phyloP scores from a whole-genome alignment of 2,797 vertebrate species.

The Parotocinclus haroldoi region DNA sequence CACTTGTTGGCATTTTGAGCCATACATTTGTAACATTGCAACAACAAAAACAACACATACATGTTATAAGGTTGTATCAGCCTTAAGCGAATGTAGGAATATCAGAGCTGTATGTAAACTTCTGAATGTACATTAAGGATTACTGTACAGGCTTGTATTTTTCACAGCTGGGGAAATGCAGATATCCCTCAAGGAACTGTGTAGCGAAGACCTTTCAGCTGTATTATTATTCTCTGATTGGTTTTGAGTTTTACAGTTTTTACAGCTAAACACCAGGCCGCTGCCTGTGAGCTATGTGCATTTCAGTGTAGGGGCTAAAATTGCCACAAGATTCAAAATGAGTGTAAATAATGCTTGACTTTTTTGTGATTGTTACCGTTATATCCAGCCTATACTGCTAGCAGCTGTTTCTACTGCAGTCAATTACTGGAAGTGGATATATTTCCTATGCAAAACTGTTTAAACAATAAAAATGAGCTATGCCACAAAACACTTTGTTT shows the following conservation, averaged over 20 bases:
- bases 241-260: conserved; percentile 33
- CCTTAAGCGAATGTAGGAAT: conserved; percentile 73
- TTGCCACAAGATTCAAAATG: conserved; percentile 99
- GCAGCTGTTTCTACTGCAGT: conserved; percentile 99
- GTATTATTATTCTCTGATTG: conserved; percentile 25
- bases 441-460: conserved; percentile 99
- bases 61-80: conserved; percentile 59
- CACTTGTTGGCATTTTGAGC: conserved; percentile 69
- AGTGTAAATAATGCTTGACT: conserved; percentile 99
- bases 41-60: conserved; percentile 72
- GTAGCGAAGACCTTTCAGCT: conserved; percentile 67
- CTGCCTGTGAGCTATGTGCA: conserved; percentile 85
- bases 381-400: conserved; percentile 99
- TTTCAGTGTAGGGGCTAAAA: conserved; percentile 89
- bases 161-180: conserved; percentile 76
- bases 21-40: conserved; percentile 60
- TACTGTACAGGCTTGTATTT: conserved; percentile 75
- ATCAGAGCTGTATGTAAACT: conserved; percentile 82
- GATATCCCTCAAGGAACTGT: conserved; percentile 79
- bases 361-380: conserved; percentile 99
- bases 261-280: conserved; percentile 64
- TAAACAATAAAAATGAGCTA: conserved; percentile 99
- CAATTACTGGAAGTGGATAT: conserved; percentile 99
- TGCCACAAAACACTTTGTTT: conserved; percentile 85
- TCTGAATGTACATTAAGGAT: conserved; percentile 87